phyloP scores from a whole-genome alignment of 2,797 vertebrate species.

The Stomatorhinus walkeri region DNA sequence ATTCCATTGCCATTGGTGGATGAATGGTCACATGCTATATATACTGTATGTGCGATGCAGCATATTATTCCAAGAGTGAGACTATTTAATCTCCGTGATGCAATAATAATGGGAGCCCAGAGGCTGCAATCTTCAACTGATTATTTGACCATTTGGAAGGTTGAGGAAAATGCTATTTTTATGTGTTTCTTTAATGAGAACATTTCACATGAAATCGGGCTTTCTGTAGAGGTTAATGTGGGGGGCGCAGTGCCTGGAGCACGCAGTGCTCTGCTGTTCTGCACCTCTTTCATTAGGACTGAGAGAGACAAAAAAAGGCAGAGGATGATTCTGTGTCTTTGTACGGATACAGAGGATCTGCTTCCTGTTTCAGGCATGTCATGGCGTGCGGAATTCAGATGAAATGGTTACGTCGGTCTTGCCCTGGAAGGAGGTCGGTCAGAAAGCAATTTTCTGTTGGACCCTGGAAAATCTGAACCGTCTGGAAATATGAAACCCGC shows the following conservation, averaged over 20 bases:
- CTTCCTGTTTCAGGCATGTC: not conserved
- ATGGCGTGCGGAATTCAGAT: not conserved
- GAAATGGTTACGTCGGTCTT: not conserved
- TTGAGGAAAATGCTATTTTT: conserved; percentile 6
- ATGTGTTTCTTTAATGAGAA: conserved; percentile 3
- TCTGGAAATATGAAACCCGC: not conserved
- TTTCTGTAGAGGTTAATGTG: not conserved
- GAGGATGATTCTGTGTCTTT: not conserved
- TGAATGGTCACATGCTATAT: not conserved
- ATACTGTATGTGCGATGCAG: not conserved
- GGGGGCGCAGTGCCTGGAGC: not conserved
- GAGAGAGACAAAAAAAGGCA: not conserved
- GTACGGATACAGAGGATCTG: not conserved
- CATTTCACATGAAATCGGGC: not conserved
- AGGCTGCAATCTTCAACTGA: not conserved
- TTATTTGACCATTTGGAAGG: conserved; percentile 17
- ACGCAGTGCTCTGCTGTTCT: not conserved
- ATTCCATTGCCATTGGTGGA: not conserved
- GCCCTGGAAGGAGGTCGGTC: not conserved
- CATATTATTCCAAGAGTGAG: conserved; percentile 9
- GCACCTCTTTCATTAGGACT: not conserved
- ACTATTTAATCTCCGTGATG: not conserved
- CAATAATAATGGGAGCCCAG: not conserved
- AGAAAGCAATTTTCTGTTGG: not conserved
- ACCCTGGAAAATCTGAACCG: not conserved